Evolutionary conservation across 2,113 vertebrate species (phyloP).

Genomic region (Sturnus vulgaris): DNA sequence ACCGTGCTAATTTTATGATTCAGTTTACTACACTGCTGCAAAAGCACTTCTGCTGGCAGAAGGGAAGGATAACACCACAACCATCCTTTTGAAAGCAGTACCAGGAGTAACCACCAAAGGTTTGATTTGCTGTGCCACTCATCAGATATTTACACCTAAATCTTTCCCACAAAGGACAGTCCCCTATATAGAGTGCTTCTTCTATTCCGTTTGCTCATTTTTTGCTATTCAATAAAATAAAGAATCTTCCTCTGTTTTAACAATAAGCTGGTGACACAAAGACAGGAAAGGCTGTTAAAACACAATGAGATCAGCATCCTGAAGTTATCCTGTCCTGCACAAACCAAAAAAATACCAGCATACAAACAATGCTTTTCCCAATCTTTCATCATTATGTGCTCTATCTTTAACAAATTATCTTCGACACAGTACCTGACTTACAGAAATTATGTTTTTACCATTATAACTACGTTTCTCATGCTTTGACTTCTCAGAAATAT

Average conservation of each 20-base stretch:
- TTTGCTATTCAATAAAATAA: background rate
- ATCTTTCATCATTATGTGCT: background rate
- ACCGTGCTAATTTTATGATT: background rate
- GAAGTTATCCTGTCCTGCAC: background rate
- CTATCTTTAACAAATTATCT: background rate
- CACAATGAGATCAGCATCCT: conserved; percentile 21
- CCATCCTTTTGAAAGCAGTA: background rate
- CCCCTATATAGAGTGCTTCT: background rate
- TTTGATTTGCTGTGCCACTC: background rate
- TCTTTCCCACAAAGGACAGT: background rate
- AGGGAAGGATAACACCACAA: background rate
- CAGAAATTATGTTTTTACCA: background rate
- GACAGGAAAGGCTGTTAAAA: conserved; percentile 34
- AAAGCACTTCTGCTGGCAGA: background rate
- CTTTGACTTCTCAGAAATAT: background rate
- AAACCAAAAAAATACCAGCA: background rate
- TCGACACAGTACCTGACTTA: background rate
- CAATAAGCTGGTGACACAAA: conserved; percentile 39
- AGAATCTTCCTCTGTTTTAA: conserved; percentile 12
- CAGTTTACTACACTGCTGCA: background rate
- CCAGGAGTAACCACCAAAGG: background rate
- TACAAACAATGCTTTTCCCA: background rate
- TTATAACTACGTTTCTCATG: background rate
- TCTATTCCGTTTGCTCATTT: background rate
- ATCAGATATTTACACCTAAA: background rate